phyloP scores from a whole-genome alignment of 2,113 vertebrate genomes.

The Gymnorhina tibicen region DNA sequence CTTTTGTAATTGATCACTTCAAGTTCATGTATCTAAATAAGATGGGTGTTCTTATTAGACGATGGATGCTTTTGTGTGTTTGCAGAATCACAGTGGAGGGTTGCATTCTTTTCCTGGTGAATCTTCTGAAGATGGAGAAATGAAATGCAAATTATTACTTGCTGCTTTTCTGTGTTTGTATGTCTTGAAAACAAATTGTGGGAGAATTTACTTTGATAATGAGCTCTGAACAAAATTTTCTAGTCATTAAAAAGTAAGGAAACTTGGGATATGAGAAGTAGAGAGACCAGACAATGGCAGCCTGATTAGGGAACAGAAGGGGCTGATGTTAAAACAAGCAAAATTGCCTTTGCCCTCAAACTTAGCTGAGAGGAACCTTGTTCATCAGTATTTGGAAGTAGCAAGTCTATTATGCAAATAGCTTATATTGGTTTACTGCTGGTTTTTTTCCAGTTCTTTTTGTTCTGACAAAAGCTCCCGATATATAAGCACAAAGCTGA shows the following conservation, averaged over 20 bases:
- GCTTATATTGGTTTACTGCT: not conserved
- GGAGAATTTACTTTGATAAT: not conserved
- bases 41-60: not conserved
- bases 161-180: not conserved
- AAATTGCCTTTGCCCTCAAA: not conserved
- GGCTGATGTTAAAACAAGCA: not conserved
- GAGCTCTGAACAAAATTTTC: not conserved
- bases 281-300: not conserved
- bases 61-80: not conserved
- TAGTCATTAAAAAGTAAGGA: not conserved
- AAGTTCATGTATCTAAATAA: not conserved
- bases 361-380: not conserved
- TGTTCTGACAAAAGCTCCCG: rapidly evolving
- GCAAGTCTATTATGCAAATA: not conserved
- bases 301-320: not conserved
- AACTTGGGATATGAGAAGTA: not conserved
- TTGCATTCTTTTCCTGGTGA: not conserved
- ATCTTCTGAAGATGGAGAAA: not conserved
- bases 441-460: not conserved
- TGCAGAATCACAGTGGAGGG: not conserved
- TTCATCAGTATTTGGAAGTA: not conserved
- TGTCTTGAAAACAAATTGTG: not conserved
- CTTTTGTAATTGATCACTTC: not conserved
- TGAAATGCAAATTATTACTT: not conserved
- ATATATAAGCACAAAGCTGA: not conserved